phyloP scores from a whole-genome alignment of 2,113 vertebrate species.

The Vireo altiloquus region DNA sequence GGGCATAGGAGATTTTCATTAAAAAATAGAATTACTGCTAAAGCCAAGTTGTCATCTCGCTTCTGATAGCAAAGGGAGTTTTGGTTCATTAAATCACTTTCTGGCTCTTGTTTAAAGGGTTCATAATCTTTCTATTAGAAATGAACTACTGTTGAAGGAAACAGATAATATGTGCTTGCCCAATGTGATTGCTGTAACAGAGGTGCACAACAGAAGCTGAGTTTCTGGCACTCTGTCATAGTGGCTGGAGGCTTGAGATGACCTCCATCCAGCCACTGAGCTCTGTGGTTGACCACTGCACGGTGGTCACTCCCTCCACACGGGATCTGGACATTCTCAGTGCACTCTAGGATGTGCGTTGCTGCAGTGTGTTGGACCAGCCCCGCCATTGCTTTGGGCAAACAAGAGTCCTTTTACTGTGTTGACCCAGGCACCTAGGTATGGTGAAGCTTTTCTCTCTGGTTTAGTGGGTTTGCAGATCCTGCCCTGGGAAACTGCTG shows the following conservation, averaged over 20 bases:
- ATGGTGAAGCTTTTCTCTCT: not conserved
- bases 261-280: not conserved
- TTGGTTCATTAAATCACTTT: not conserved
- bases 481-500: not conserved
- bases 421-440: not conserved
- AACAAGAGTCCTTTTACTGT: not conserved
- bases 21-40: not conserved
- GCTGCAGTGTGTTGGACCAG: not conserved
- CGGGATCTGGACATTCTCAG: accelerated
- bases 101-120: not conserved
- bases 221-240: not conserved
- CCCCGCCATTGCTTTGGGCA: not conserved
- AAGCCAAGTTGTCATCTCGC: not conserved
- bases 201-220: not conserved
- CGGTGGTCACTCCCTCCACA: accelerated
- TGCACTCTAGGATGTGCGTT: not conserved
- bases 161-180: not conserved
- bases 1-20: not conserved
- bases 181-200: not conserved
- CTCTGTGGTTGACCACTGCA: not conserved
- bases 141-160: not conserved
- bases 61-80: not conserved
- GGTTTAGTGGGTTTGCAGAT: not conserved
- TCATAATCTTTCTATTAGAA: not conserved
- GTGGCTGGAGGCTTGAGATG: not conserved